These are phyloP conservation scores for Austrolebias charrua DNA, from an alignment of 2,797 vertebrate species.

Conservation along the genomic window DNA sequence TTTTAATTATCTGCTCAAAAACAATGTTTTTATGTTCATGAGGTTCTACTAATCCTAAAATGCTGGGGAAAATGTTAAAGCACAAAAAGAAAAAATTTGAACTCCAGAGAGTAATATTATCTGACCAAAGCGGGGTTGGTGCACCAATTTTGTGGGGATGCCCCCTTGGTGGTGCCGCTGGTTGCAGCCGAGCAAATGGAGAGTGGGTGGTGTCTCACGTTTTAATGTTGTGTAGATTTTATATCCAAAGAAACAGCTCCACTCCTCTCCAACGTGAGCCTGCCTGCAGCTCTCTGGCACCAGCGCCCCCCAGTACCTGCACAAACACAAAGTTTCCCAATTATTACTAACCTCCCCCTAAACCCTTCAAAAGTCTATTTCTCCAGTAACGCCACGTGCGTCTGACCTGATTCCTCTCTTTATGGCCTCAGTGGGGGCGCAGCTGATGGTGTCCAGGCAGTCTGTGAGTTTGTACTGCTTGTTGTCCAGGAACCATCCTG, in stretches of 20 bases:
- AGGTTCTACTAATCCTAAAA: no score
- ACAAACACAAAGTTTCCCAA: slow-evolving; percentile 1
- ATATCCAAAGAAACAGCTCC: slow-evolving; percentile 96
- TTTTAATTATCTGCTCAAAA: no score
- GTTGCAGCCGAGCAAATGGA: background rate
- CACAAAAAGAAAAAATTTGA: no score
- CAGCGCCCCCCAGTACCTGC: slow-evolving; percentile 89
- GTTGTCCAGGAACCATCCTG: slow-evolving; percentile 92
- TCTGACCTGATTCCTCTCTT: slow-evolving; percentile 81
- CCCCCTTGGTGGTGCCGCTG: no score
- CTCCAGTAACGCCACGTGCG: background rate
- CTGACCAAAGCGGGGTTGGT: no score
- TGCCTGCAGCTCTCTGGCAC: slow-evolving; percentile 90
- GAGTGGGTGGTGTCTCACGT: slow-evolving; percentile 78
- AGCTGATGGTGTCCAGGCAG: slow-evolving; percentile 87
- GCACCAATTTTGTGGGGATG: no score
- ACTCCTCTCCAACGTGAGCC: slow-evolving; percentile 89
- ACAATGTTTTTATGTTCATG: no score
- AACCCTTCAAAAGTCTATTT: background rate
- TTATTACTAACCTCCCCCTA: background rate
- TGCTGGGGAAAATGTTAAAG: no score
- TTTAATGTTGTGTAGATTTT: slow-evolving; percentile 90
- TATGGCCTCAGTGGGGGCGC: slow-evolving; percentile 78
- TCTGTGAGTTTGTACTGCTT: slow-evolving; percentile 86
- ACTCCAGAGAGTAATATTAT: no score